Evolutionary conservation across 1,140 invertebrate species (phyloP), one percentile per base, ranked within the genome.

Genomic region (Drosophila equinoxialis): DNA sequence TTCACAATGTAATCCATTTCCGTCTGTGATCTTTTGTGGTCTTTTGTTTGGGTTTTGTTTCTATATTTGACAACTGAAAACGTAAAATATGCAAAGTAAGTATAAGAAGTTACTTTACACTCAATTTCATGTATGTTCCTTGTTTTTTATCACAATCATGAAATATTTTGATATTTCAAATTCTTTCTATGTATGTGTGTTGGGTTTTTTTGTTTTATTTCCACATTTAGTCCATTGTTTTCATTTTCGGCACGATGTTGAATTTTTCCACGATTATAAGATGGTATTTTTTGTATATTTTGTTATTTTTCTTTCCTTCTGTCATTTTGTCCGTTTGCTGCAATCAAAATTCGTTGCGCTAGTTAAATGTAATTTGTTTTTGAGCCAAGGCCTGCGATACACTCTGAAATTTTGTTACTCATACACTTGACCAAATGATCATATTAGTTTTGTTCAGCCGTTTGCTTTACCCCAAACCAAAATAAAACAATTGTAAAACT

Each of bases 1-100:
- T 91, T 91, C 61, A 91, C 90, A 71, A 91, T 80, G 60, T 91
- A 91, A 91, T 91, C 90, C 90, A 91, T 90, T 86, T 81, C 81
- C 79, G 67, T 57, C 54, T 71, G 17, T 60, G 68, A 41, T 68
- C 45, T 30, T 30, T 30, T 68, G 61, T 55, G 54, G 30, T 20
- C 70, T 51, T 13, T 73, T 57, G 35, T 37, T 37, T 37, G 35
- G 7, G 7, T 11, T 39, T 42, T 59, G 26, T 11, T 66, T 65
- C 13, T 65, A 13, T 61, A 59, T 30, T 42, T 45, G 54, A 42
- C 57, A 63, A 77, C 62, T 66, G 62, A 81, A 74, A 87, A 73
- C 68, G 68, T 73, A 77, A 79, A 68, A 69, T 60, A 73, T 70
- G 1, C 79, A 26, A 26, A 3, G 23, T 82, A 55, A 81, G 74